Percentiles rank a stretch among this genome's conserved stretches.
Evolutionary conservation across 2,888 invertebrate species (phyloP).

Genomic region (Ryuthela nishihirai): DNA sequence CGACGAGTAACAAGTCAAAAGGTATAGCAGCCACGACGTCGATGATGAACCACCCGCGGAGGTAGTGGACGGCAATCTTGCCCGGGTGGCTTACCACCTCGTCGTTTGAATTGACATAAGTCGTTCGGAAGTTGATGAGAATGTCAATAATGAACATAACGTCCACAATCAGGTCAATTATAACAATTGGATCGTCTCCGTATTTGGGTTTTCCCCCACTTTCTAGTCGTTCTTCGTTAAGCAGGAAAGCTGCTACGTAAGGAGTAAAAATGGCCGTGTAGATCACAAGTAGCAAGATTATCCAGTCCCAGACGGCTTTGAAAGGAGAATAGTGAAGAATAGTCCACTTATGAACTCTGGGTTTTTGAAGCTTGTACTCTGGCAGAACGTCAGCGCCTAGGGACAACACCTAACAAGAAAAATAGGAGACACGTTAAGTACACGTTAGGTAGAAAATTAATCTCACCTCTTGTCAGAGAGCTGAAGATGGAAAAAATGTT

Average conservation of each 20-base stretch:
- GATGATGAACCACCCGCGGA: slow-evolving; percentile 96
- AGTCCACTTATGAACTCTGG: slow-evolving; percentile 75
- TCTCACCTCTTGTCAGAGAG: too few species aligned
- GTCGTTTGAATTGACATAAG: slow-evolving; percentile 94
- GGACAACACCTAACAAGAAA: slow-evolving; percentile 75
- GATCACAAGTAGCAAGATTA: slow-evolving; percentile 89
- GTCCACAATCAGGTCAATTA: slow-evolving; percentile 94
- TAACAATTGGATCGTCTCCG: slow-evolving; percentile 86
- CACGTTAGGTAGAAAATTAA: background rate
- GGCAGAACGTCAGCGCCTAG: slow-evolving; percentile 93
- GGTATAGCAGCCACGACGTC: slow-evolving; percentile 98
- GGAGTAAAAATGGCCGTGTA: slow-evolving; percentile 99
- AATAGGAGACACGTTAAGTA: background rate
- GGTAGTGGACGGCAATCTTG: slow-evolving; percentile 95
- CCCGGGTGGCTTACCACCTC: slow-evolving; percentile 92
- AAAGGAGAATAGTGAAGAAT: slow-evolving; percentile 98
- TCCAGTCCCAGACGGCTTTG: slow-evolving; percentile 99
- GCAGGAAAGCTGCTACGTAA: slow-evolving; percentile 95
- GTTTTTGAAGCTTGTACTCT: slow-evolving; percentile 71
- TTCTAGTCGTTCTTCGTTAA: slow-evolving; percentile 70
- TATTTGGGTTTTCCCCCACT: slow-evolving; percentile 65
- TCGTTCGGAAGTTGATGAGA: slow-evolving; percentile 98
- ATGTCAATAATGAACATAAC: slow-evolving; percentile 99
- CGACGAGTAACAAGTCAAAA: slow-evolving; percentile 94
- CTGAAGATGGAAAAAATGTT: too few species aligned